Conservation (phyloP, 2,113 vertebrate genomes). For the Labeo catla region DNA sequence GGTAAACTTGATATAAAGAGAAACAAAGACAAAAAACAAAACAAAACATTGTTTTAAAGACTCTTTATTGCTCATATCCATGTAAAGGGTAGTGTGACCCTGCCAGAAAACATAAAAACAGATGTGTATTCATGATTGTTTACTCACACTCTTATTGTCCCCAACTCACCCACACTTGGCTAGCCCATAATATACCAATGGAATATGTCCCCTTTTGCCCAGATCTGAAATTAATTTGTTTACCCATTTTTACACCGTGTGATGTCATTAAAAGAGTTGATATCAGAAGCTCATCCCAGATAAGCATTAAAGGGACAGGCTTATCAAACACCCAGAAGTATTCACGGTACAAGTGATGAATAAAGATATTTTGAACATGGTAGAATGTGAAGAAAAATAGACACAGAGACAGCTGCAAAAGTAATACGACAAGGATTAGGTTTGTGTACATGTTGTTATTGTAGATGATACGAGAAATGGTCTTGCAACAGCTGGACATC, state of each 20-base stretch:
- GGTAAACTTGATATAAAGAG: constrained; percentile 1
- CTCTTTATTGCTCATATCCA: constrained; percentile 83
- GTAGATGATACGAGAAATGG: constrained; percentile 6
- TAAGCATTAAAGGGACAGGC: not conserved
- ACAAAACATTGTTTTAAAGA: constrained; percentile 66
- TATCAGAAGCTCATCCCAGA: not conserved
- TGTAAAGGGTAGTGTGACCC: constrained; percentile 79
- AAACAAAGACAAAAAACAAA: not conserved
- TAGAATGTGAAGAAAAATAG: constrained; percentile 3
- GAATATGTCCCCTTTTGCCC: not conserved
- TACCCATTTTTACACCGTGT: not conserved
- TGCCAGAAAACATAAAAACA: constrained; percentile 66
- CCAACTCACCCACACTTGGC: not conserved
- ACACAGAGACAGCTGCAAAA: constrained; percentile 26
- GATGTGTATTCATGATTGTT: constrained; percentile 31
- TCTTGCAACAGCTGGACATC: constrained; percentile 24
- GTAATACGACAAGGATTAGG: not conserved
- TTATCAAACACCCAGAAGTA: constrained; percentile 64
- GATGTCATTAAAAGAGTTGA: not conserved
- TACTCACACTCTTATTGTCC: not conserved
- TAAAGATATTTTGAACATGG: constrained; percentile 38
- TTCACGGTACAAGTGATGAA: constrained; percentile 32
- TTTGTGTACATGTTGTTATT: constrained; percentile 16
- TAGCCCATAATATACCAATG: not conserved
- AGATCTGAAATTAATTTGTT: constrained; percentile 1